Base-by-base conservation (phyloP, 2,113 vertebrate species). In the Semicossyphus pulcher region DNA sequence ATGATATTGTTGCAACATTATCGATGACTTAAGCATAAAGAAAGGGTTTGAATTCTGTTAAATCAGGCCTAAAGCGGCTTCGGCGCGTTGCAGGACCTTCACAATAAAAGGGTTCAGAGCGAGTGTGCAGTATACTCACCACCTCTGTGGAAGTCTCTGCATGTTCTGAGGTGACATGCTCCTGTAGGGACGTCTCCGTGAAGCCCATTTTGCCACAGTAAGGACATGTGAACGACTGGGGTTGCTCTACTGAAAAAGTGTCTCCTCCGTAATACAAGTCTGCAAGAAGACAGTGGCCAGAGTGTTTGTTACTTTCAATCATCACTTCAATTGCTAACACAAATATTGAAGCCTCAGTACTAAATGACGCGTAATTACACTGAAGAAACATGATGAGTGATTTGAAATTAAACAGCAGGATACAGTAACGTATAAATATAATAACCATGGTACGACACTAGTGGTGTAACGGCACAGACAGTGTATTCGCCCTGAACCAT, bases 151-250 rank as follows among this genome's bases (percentile, higher is more conserved):
- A 97, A 67, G 97, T 98, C 93, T 99, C 97, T 80, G 97, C 95
- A 10, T 99, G 97, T 81, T 99, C 98, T 65, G 97, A 96, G 93
- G 98, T 96, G 91, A 99, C 97, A 10, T 99, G 98, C 88, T 99
- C 98, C 93, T 99, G 97, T 94, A 99, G 94, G 91, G 97, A 97
- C 51, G 96, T 97, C 94, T 98, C 97, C 4, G 96, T 99, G 87
- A 95, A 97, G 91, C 97, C 97, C 97, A 99, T 99, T 89, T 96
- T 99, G 32, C 97, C 97, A 94, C 98, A 99, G 92, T 99, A 99
- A 89, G 98, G 98, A 96, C 98, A 99, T 83, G 98, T 99, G 77
- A 99, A 99, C 3, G 97, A 97, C 91, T 99, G 98, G 63, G 97
- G 98, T 83, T 99, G 97, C 85, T 99, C 97, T 95, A 98, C 95